Conservation (phyloP, 2,113 vertebrate genomes). For the Eonycteris spelaea region DNA sequence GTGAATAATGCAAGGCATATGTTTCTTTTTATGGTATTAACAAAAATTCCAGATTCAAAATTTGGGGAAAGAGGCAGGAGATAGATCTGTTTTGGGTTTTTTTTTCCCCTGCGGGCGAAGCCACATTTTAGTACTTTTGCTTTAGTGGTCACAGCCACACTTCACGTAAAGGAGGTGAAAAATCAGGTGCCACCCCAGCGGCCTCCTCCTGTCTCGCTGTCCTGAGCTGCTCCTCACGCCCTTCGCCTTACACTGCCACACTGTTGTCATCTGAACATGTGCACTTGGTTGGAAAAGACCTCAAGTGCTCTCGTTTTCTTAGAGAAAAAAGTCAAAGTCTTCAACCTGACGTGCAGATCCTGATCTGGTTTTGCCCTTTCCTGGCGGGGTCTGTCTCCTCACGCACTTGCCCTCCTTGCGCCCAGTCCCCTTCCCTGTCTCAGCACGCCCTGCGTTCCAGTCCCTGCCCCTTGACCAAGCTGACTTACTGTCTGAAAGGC, state of each 20-base stretch:
- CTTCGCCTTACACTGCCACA: not conserved
- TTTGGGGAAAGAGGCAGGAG: not conserved
- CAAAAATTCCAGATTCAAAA: not conserved
- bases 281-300: not conserved
- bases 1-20: not conserved
- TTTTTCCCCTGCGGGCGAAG: not conserved
- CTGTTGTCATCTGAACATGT: not conserved
- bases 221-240: not conserved
- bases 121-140: not conserved
- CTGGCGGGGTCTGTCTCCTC: no score
- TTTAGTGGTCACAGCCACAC: no score
- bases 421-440: not conserved
- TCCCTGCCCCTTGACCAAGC: not conserved
- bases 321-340: not conserved
- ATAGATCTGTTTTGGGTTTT: not conserved
- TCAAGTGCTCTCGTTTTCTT: not conserved
- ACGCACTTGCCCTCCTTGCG: accelerated
- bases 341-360: no score
- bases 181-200: accelerated
- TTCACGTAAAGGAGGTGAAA: not conserved
- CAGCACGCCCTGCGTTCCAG: not conserved
- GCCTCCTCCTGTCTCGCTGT: not conserved
- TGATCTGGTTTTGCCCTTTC: not conserved
- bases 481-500: not conserved
- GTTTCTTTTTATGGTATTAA: not conserved